phyloP scores from a whole-genome alignment of 1,140 invertebrate species.

The Neodiprion fabricii region DNA sequence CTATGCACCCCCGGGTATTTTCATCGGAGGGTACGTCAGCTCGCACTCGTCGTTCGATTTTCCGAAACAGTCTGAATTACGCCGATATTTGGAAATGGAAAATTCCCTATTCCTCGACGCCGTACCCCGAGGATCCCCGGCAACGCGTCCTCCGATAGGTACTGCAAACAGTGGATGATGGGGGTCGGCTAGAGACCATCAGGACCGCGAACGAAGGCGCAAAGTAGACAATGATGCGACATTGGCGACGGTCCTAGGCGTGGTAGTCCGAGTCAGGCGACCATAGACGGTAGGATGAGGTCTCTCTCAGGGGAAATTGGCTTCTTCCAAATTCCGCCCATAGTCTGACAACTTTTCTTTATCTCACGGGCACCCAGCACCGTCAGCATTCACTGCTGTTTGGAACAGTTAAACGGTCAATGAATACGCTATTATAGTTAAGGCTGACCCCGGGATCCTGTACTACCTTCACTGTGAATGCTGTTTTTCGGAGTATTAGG shows the following conservation, averaged over 20 bases:
- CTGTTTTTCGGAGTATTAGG: background rate
- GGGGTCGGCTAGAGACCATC: background rate
- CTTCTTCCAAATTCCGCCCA: constrained; percentile 14
- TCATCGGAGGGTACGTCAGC: background rate
- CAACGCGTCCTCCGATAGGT: no score
- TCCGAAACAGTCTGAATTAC: no score
- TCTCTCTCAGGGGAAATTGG: constrained; percentile 25
- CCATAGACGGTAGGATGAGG: constrained; percentile 22
- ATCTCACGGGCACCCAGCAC: constrained; percentile 22
- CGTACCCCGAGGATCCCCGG: no score
- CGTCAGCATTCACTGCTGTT: constrained; percentile 27
- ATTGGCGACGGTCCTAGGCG: background rate
- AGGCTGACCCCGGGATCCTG: background rate
- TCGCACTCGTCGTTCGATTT: background rate
- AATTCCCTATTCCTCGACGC: no score
- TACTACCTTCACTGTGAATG: background rate
- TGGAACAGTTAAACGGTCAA: constrained; percentile 23
- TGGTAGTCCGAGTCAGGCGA: background rate
- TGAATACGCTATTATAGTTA: constrained; percentile 23
- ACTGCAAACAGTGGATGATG: no score
- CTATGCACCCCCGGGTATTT: background rate
- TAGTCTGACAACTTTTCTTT: constrained; percentile 22
- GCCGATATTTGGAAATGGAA: no score
- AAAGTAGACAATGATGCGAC: constrained; percentile 11
- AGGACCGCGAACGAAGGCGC: background rate